phyloP scores from a whole-genome alignment of 2,888 invertebrate species.

The Morinoia aosen region DNA sequence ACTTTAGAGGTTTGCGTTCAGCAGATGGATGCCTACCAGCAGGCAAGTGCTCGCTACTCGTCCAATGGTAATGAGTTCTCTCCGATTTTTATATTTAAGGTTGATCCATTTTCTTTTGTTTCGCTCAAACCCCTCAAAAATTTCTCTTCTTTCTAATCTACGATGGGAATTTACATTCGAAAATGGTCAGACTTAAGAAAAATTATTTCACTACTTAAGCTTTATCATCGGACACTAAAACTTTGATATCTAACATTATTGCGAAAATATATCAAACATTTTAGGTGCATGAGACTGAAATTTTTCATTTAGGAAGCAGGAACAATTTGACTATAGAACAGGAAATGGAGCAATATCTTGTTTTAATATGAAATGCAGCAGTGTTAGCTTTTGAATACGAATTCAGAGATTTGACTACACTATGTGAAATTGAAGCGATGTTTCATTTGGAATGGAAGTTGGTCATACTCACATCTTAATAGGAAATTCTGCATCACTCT shows the following conservation, averaged over 20 bases:
- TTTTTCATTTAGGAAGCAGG: not conserved
- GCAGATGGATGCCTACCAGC: slow-evolving; percentile 89
- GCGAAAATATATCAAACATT: not conserved
- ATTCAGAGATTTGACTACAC: not conserved
- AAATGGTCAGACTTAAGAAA: too few relatives aligned
- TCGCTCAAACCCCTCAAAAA: not conserved
- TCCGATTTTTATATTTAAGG: not conserved
- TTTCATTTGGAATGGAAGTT: not conserved
- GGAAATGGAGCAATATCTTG: not conserved
- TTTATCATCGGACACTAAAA: too few relatives aligned
- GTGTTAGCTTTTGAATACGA: not conserved
- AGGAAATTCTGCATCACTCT: not conserved
- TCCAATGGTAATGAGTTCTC: not conserved
- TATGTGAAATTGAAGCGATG: not conserved
- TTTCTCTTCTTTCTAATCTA: too few relatives aligned
- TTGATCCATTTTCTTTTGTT: not conserved
- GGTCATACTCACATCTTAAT: not conserved
- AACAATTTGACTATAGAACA: not conserved
- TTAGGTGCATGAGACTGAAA: not conserved
- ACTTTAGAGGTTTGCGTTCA: slow-evolving; percentile 83
- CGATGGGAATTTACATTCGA: too few relatives aligned
- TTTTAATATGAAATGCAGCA: not conserved
- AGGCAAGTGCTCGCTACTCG: slow-evolving; percentile 72
- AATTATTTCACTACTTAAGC: too few relatives aligned
- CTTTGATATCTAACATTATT: not conserved